Base-by-base conservation (phyloP, 2,797 vertebrate genomes). In the Falco naumanni region DNA sequence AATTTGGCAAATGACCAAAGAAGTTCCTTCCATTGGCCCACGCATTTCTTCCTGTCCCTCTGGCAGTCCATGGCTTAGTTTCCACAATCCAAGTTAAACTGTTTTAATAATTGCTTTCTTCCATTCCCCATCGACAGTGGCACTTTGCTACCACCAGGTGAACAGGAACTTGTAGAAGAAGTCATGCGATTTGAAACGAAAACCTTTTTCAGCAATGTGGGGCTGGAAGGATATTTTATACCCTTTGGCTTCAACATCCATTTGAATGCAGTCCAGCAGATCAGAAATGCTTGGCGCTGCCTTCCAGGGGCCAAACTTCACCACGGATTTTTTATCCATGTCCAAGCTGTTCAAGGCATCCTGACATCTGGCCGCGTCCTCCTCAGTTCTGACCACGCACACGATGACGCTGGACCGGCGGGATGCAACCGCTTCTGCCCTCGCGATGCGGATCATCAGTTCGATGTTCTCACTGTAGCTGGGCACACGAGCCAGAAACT, bases 261-360 rank as follows among this genome's bases (percentile, higher is more conserved):
- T 98, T 90, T 97, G 97, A 50, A 99, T 98, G 65, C 99, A 99
- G 95, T 99, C 98, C 95, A 99, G 96, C 74, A 99, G 97, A 87
- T 99, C 99, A 5, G 79, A 29, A 25, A 98, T 97, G 11, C 93
- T 89, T 0, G 98, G 98, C 0, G 94, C 71, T 5, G 98, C 98
- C 59, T 99, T 99, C 99, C 99, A 99, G 7, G 99, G 99, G 5
- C 99, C 99, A 8, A 99, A 99, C 11, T 98, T 99, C 96, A 99
- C 99, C 86, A 99, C 98, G 0, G 99, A 99, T 57, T 98, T 98
- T 95, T 98, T 99, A 21, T 98, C 97, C 1, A 83, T 97, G 68
- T 98, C 98, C 96, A 99, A 96, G 83, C 94, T 95, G 68, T 86
- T 97, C 81, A 99, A 81, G 56, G 98, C 98, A 26, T 98, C 98